Evolutionary conservation across 1,140 invertebrate species (phyloP), one percentile per base, ranked within the genome.

Genomic region (Cotesia glomerata): DNA sequence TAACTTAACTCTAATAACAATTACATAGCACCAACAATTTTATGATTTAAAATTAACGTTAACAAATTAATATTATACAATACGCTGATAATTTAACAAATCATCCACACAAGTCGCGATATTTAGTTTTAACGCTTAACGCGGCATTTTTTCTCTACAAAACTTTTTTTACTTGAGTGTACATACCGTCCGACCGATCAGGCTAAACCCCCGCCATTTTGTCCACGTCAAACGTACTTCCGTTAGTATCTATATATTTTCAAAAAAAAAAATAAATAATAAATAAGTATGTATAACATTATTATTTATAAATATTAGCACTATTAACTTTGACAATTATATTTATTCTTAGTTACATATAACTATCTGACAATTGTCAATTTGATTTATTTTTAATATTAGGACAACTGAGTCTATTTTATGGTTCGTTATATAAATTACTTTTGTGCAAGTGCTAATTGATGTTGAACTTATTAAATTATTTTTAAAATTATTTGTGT

Each of bases 111-210:
- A 75, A 75, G 70, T 63, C 71, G 76, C 71, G 64, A 75, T 74
- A 13, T 13, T 52, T 54, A 58, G 7, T 45, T 45, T 45, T 45
- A 45, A 45, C 39, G 77, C 80, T 79, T 79, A 77, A 77, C 80
- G 81, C 81, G 82, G 81, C 82, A 82, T 84, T 84, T 45, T 83
- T 83, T 80, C 79, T 76, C 73, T 73, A 72, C 75, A 16, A 45
- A 76, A 78, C 80, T 84, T 78, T 81, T 82, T 72, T 72, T 75
- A 75, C 74, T 45, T 71, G 78, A 80, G 76, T 78, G 77, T 84
- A 83, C 76, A 77, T 11, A 45, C 39, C 39, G 39, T 45, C 39
- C 39, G 39, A 45, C 76, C 77, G 73, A 75, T 79, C 73, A 71
- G 72, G 75, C 16, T 34, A 5, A 62, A 13, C 75, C 73, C 76